phyloP scores from a whole-genome alignment of 1,140 invertebrate species.

The Aphelenchoides fujianensis region DNA sequence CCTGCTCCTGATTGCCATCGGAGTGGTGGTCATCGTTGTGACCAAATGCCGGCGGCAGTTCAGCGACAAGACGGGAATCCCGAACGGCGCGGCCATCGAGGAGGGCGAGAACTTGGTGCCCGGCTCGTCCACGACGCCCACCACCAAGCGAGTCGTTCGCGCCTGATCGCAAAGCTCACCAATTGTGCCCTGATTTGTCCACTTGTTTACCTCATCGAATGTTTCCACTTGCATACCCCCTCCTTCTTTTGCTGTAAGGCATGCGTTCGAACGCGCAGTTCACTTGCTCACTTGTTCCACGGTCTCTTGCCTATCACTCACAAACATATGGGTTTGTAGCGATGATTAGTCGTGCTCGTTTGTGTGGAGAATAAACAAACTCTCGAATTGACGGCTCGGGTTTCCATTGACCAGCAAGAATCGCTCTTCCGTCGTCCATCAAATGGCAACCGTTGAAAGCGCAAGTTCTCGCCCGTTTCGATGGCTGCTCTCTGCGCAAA shows the following conservation, averaged over 20 bases:
- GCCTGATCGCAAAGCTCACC: background rate
- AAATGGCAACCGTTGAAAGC: constrained; percentile 1
- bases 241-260: background rate
- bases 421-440: background rate
- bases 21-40: background rate
- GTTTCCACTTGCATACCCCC: background rate
- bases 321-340: background rate
- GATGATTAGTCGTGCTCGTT: constrained; percentile 1
- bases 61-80: background rate
- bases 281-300: background rate
- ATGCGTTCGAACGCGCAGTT: too few species aligned
- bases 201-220: background rate
- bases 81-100: background rate
- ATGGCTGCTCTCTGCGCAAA: too few species aligned
- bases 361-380: background rate
- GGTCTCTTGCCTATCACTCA: constrained; percentile 1
- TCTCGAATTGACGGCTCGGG: background rate
- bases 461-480: background rate
- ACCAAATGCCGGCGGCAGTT: background rate
- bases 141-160: background rate
- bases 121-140: background rate
- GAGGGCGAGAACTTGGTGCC: background rate
- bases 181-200: too few species aligned
- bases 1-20: background rate
- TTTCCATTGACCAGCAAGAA: background rate